These are phyloP conservation scores for Archaeoteleia sp. DNA, from an alignment of 2,888 invertebrate species.

Conservation along the genomic window DNA sequence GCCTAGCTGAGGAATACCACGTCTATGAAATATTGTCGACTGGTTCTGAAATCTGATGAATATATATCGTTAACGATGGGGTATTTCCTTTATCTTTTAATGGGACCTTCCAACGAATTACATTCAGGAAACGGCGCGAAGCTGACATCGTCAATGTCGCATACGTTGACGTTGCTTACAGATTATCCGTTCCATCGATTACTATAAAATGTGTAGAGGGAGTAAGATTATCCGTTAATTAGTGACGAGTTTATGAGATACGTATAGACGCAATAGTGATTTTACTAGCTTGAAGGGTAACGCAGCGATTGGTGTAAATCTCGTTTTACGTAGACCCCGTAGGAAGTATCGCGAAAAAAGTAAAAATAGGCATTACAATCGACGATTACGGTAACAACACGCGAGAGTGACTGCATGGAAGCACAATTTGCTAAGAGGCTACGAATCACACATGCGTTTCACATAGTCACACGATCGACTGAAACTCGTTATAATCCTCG, in stretches of 20 bases:
- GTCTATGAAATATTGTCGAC: too few relatives aligned
- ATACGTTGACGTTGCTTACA: constrained; percentile 57
- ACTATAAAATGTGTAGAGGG: constrained; percentile 52
- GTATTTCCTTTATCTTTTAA: constrained; percentile 26
- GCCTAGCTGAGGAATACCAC: too few relatives aligned
- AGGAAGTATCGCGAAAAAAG: constrained; percentile 20
- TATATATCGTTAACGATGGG: constrained; percentile 19
- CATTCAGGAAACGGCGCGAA: constrained; percentile 33
- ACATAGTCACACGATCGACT: constrained; percentile 16
- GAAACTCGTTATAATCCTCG: constrained; percentile 15
- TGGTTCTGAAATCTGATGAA: constrained; percentile 16
- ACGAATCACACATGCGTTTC: constrained; percentile 13
- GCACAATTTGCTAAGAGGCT: constrained; percentile 11
- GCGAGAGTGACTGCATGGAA: constrained; percentile 13
- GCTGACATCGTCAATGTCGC: constrained; percentile 14
- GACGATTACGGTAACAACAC: constrained; percentile 11
- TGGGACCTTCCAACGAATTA: constrained; percentile 40
- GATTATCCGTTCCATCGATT: constrained; percentile 68
- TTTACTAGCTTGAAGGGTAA: constrained; percentile 63
- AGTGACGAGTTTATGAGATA: constrained; percentile 59
- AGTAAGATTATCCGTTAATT: constrained; percentile 64
- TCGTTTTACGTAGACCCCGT: constrained; percentile 42
- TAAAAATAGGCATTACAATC: constrained; percentile 11
- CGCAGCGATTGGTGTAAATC: constrained; percentile 57
- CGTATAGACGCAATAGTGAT: constrained; percentile 40